Percentiles rank a stretch among this genome's conserved stretches.
Evolutionary conservation across 2,113 vertebrate genomes (phyloP).

Genomic region (Oncorhynchus nerka): DNA sequence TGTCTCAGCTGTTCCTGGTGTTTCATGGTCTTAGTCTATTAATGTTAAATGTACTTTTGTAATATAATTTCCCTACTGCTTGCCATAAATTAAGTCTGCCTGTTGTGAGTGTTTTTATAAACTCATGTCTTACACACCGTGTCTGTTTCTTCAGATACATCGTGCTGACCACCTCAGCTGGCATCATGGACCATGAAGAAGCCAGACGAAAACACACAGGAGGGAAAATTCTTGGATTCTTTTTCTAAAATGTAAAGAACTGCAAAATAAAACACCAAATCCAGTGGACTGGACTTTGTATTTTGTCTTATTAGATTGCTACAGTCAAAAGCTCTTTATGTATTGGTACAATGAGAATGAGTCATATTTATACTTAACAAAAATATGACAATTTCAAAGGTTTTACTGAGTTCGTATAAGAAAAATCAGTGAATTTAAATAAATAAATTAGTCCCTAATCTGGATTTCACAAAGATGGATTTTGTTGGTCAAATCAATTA

Average conservation of each 20-base stretch:
- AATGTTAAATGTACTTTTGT: too few relatives aligned
- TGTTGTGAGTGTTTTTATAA: not conserved
- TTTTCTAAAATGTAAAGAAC: conserved; percentile 94
- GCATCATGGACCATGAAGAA: conserved; percentile 99
- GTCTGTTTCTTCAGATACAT: conserved; percentile 80
- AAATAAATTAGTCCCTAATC: too few relatives aligned
- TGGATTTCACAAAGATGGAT: too few relatives aligned
- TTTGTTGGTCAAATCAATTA: too few relatives aligned
- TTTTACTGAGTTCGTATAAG: too few relatives aligned
- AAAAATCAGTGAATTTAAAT: too few relatives aligned
- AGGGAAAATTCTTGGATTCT: conserved; percentile 98
- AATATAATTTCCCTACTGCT: not conserved
- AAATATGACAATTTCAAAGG: too few relatives aligned
- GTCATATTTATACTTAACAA: too few relatives aligned
- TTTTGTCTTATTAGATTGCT: not conserved
- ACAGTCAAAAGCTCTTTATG: too few relatives aligned
- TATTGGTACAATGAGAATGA: too few relatives aligned
- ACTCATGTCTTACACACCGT: not conserved
- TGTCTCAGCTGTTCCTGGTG: too few relatives aligned
- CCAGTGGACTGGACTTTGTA: conserved; percentile 64
- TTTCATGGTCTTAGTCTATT: too few relatives aligned
- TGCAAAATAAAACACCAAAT: conserved; percentile 85
- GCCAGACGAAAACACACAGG: conserved; percentile 98
- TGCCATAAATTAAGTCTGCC: not conserved
- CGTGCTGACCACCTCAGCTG: conserved; percentile 97